These are phyloP conservation scores for Lithophane leautieri DNA, from an alignment of 2,888 invertebrate species.

Conservation along the genomic window DNA sequence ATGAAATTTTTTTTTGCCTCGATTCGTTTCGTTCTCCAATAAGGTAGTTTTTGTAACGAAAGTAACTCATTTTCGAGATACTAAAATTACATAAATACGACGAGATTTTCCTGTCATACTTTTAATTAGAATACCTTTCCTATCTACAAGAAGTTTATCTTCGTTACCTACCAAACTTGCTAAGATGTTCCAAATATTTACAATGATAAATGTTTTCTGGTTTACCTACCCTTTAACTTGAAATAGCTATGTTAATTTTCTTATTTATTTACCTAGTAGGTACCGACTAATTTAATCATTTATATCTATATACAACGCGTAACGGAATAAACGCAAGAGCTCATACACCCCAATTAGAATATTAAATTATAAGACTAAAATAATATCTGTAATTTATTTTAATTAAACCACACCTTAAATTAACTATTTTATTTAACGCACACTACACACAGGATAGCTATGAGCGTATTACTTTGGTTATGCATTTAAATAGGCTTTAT, in stretches of 20 bases:
- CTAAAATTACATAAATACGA: no score
- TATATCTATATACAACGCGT: no score
- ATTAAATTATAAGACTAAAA: no score
- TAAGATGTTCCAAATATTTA: constrained; percentile 10
- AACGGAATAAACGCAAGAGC: no score
- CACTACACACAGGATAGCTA: no score
- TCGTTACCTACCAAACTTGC: neutral
- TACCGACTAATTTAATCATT: neutral
- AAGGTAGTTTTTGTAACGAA: neutral
- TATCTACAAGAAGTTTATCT: neutral
- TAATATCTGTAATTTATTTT: no score
- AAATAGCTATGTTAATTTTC: neutral
- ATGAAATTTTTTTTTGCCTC: neutral
- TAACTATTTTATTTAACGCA: no score
- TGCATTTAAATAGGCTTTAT: no score
- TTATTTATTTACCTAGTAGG: neutral
- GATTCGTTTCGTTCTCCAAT: neutral
- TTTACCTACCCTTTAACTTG: neutral
- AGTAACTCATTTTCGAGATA: neutral
- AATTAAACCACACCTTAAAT: no score
- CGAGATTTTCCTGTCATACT: constrained; percentile 1
- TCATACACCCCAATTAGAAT: no score
- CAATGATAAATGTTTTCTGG: neutral
- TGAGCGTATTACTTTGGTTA: no score
- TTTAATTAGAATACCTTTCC: constrained; percentile 16